Evolutionary conservation across 2,113 vertebrate genomes (phyloP), one percentile per base, ranked within the genome.

Genomic region (Axis porcinus): DNA sequence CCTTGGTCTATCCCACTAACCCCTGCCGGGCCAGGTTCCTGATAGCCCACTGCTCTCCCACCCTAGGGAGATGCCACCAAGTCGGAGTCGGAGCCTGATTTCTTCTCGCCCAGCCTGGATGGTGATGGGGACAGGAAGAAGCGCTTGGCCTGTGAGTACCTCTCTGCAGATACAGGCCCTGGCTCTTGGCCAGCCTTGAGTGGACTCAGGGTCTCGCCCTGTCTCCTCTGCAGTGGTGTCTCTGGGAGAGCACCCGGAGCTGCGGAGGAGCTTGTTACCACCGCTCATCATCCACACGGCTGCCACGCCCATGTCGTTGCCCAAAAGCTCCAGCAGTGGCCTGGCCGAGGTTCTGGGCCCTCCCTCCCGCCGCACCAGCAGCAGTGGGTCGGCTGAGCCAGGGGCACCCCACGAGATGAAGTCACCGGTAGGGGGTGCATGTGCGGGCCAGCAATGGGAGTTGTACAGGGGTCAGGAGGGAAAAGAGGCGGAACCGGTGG

Each of bases 251-350:
- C 99, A 99, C 62, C 99, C 99, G 0, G 99, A 99, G 96, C 98
- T 99, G 94, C 99, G 99, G 98, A 99, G 99, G 98, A 99, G 99
- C 98, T 98, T 99, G 98, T 99, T 99, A n/a, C 99, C 99, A 0
- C 99, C 99, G 0, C 99, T 99, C 14, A 99, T 99, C 97, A 99
- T 99, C 88, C 99, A 99, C 97, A 99, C 99, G 0, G 99, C 99
- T 0, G 99, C 99, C 96, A 99, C 99, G 0, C 99, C 99, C 1
- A 99, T 99, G 99, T 99, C 99, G 2, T 98, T 99, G 74, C 99
- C 99, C 97, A 99, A 99, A 98, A 99, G 99, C 4, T 99, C 99
- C 12, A 97, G 98, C 58, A 99, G 98, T 0, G 99, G 99, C 50
- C 98, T 98, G 27, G 99, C 99, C 0, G 98, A 98, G 6, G 95